phyloP scores from a whole-genome alignment of 2,888 invertebrate genomes.

The Drosophila falleni region DNA sequence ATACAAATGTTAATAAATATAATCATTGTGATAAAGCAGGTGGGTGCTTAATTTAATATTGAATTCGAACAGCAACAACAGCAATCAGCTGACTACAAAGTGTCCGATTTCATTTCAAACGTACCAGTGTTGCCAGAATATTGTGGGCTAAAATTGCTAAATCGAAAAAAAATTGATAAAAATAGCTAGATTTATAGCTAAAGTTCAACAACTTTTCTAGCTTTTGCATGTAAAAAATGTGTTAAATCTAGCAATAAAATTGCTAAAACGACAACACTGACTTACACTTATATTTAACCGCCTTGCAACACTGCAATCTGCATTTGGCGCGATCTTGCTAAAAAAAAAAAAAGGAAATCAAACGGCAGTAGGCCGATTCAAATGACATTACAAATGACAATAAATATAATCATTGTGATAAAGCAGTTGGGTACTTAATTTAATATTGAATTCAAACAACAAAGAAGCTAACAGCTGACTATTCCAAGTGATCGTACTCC shows the following conservation, averaged over 20 bases:
- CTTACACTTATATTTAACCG: not conserved
- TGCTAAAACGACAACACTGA: too few species aligned
- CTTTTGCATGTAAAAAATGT: too few species aligned
- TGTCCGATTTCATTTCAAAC: conserved; percentile 42
- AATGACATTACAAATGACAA: conserved; percentile 27
- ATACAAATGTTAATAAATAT: conserved; percentile 32
- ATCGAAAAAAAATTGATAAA: too few species aligned
- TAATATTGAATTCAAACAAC: conserved; percentile 49
- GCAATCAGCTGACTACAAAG: conserved; percentile 43
- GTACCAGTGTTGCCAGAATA: too few species aligned
- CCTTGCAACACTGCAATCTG: conserved; percentile 38
- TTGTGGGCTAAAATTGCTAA: too few species aligned
- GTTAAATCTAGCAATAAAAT: too few species aligned
- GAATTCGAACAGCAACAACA: conserved; percentile 39
- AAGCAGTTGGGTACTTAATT: conserved; percentile 34
- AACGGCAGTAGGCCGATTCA: conserved; percentile 41
- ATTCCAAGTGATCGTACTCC: conserved; percentile 39
- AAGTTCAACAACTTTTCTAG: too few species aligned
- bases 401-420: conserved; percentile 45
- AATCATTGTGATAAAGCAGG: conserved; percentile 40
- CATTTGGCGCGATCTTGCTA: too few species aligned
- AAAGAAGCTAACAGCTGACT: conserved; percentile 44
- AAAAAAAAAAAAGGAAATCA: too few species aligned
- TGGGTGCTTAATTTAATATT: conserved; percentile 50
- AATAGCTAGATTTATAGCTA: too few species aligned